Conservation (phyloP, 2,797 vertebrate genomes). For the Chromis chromis region DNA sequence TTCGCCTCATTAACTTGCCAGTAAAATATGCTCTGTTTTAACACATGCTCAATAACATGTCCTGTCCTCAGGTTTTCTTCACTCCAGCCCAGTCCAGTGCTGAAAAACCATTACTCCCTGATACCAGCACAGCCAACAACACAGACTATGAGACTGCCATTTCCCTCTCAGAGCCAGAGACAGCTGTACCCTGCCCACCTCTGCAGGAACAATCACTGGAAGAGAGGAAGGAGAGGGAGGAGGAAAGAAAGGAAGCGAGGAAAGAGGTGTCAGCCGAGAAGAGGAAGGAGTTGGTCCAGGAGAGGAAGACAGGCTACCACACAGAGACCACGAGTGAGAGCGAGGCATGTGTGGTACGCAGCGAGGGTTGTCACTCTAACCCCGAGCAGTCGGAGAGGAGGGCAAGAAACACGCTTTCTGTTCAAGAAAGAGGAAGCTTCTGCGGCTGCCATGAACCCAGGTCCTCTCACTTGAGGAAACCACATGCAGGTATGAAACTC, state of each 20-base stretch:
- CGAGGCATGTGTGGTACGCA: conserved; percentile 67
- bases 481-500: conserved; percentile 83
- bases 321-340: conserved; percentile 81
- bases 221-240: conserved; percentile 74
- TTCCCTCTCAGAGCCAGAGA: conserved; percentile 79
- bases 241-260: conserved; percentile 69
- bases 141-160: conserved; percentile 72
- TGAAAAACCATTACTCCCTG: conserved; percentile 77
- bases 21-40: conserved; percentile 16
- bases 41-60: conserved; percentile 24
- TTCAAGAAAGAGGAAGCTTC: conserved; percentile 80
- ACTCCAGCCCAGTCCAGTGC: conserved; percentile 76
- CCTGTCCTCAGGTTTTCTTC: conserved; percentile 72
- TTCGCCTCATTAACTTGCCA: neutral
- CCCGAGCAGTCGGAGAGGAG: conserved; percentile 77
- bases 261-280: conserved; percentile 50
- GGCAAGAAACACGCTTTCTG: conserved; percentile 69
- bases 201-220: conserved; percentile 72
- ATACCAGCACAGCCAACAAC: conserved; percentile 79
- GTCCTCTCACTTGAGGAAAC: conserved; percentile 84
- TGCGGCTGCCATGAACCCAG: conserved; percentile 82
- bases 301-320: conserved; percentile 65
- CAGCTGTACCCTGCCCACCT: conserved; percentile 71
- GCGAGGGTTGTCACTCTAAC: conserved; percentile 80
- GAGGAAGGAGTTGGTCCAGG: conserved; percentile 39